These are phyloP conservation scores for Deilephila elpenor DNA, from an alignment of 2,888 invertebrate species.

Conservation along the genomic window DNA sequence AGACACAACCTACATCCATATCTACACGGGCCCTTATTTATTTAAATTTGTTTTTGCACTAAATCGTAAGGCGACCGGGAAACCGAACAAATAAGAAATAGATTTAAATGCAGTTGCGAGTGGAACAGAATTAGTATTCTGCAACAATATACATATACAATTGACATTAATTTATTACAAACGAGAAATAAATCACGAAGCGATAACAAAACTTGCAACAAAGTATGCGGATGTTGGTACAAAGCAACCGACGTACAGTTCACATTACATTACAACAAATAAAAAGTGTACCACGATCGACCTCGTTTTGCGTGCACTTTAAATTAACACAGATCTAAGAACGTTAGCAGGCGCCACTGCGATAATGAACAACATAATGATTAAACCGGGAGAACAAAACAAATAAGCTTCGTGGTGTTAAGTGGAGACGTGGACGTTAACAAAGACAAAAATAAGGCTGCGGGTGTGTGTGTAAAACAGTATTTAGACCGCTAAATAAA, in stretches of 20 bases:
- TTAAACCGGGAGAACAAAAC: constrained; percentile 27
- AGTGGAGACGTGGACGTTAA: not conserved
- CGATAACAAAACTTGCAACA: constrained; percentile 41
- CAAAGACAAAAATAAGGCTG: not conserved
- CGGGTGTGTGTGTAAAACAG: not conserved
- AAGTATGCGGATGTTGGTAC: constrained; percentile 49
- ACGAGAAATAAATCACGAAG: constrained; percentile 37
- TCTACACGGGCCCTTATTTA: constrained; percentile 63
- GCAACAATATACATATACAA: not conserved
- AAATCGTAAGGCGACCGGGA: not conserved
- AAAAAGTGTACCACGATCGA: constrained; percentile 47
- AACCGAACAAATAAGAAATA: not conserved
- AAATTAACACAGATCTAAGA: constrained; percentile 45
- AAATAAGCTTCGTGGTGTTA: constrained; percentile 26
- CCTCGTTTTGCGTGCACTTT: constrained; percentile 37
- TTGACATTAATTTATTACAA: constrained; percentile 34
- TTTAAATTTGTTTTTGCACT: constrained; percentile 36
- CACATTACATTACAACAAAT: constrained; percentile 49
- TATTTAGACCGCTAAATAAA: not conserved
- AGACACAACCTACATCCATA: constrained; percentile 70
- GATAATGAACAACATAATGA: constrained; percentile 35
- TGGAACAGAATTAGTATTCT: not conserved
- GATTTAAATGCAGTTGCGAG: not conserved
- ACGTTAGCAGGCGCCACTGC: constrained; percentile 38
- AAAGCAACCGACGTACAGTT: constrained; percentile 44